Percentiles rank a stretch among this genome's conserved stretches.
Evolutionary conservation across 2,888 invertebrate genomes (phyloP).

Genomic region (Drosophila kuntzei): DNA sequence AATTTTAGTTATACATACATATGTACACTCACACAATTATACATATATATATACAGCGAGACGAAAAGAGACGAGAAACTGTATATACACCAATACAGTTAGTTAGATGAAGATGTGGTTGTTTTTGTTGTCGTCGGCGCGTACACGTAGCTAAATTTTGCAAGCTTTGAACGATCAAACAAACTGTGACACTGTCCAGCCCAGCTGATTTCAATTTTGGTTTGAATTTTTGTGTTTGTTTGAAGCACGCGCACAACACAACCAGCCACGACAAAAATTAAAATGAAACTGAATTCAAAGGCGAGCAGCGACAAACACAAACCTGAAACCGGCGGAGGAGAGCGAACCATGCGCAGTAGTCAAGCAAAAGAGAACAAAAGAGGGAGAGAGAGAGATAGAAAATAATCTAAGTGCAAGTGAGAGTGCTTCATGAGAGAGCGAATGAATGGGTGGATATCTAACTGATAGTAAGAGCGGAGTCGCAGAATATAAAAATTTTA

Average conservation of each 20-base stretch:
- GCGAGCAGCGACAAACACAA: conserved; percentile 57
- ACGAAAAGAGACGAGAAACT: conserved; percentile 54
- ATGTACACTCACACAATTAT: conserved; percentile 34
- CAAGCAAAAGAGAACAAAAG: conserved; percentile 23
- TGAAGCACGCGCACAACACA: conserved; percentile 60
- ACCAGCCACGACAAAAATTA: conserved; percentile 70
- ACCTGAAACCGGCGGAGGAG: conserved; percentile 54
- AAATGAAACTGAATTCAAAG: conserved; percentile 70
- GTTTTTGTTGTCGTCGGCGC: conserved; percentile 49
- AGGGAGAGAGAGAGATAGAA: conserved; percentile 25
- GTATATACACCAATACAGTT: conserved; percentile 51
- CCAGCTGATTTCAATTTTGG: conserved; percentile 58
- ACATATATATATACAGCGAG: conserved; percentile 31
- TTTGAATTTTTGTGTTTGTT: conserved; percentile 43
- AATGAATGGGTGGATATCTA: conserved; percentile 63
- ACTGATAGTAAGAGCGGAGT: conserved; percentile 38
- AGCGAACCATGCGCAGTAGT: conserved; percentile 46
- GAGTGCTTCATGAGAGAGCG: conserved; percentile 36
- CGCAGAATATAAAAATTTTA: conserved; percentile 48
- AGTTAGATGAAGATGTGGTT: conserved; percentile 41
- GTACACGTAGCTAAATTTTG: conserved; percentile 62
- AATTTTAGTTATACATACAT: conserved; percentile 62
- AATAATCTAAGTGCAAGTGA: conserved; percentile 37
- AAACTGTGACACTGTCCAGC: conserved; percentile 55
- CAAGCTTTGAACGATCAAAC: conserved; percentile 73